Conservation (phyloP, 2,888 invertebrate species). For the Mesorhabditis spiculigera region DNA sequence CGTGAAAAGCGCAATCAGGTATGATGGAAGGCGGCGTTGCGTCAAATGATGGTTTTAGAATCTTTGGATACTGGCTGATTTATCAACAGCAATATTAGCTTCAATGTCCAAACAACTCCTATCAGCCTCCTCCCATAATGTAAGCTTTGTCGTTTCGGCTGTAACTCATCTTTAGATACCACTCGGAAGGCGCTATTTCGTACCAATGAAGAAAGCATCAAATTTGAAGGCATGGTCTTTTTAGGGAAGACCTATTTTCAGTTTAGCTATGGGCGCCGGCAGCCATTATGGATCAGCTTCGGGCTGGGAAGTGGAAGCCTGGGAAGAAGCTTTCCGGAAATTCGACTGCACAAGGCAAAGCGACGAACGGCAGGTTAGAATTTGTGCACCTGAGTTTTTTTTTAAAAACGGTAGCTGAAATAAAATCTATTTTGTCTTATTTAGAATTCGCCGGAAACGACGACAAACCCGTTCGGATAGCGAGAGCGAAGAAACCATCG, state of each 20-base stretch:
- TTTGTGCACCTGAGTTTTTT: too few species aligned
- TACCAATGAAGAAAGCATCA: too few species aligned
- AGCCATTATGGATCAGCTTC: background rate
- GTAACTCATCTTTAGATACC: too few species aligned
- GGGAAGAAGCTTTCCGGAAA: background rate
- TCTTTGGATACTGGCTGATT: background rate
- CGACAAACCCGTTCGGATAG: too few species aligned
- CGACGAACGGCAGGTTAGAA: too few species aligned
- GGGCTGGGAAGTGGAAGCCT: background rate
- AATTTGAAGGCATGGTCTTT: background rate
- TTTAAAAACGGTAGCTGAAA: too few species aligned
- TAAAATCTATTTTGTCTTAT: too few species aligned
- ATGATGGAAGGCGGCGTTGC: background rate
- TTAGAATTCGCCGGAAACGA: too few species aligned
- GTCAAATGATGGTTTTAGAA: background rate
- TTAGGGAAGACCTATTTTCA: background rate
- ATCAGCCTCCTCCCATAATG: background rate
- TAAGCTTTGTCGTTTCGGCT: background rate
- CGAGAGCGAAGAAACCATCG: too few species aligned
- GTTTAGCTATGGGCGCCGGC: constrained; percentile 5
- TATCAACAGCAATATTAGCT: background rate
- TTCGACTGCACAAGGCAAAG: too few species aligned
- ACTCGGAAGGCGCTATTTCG: background rate
- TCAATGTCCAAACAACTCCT: background rate
- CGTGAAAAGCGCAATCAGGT: background rate